Evolutionary conservation across 2,113 vertebrate genomes (phyloP).

Genomic region (Larimichthys crocea): DNA sequence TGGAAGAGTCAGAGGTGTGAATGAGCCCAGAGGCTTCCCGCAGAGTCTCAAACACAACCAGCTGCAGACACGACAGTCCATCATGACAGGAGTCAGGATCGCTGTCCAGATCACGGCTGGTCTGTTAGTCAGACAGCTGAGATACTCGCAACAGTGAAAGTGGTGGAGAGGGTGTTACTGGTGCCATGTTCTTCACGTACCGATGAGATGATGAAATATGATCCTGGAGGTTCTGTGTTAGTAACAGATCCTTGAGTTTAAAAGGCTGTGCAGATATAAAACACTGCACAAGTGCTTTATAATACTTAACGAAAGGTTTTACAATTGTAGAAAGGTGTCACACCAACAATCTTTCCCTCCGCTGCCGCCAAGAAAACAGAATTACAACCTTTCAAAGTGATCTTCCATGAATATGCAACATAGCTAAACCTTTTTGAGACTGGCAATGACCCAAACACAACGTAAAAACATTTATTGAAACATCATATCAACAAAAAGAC

Average conservation of each 20-base stretch:
- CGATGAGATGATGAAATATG: no score
- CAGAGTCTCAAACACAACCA: slow-evolving; percentile 8
- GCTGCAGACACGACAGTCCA: slow-evolving; percentile 24
- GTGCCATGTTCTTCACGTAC: not conserved
- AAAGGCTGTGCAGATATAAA: not conserved
- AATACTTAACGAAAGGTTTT: not conserved
- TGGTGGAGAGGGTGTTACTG: not conserved
- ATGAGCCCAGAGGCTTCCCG: slow-evolving; percentile 25
- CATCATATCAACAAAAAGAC: not conserved
- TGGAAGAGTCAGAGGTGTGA: slow-evolving; percentile 46
- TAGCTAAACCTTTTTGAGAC: not conserved
- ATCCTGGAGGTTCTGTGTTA: not conserved
- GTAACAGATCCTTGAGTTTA: not conserved
- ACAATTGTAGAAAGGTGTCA: not conserved
- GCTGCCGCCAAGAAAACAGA: not conserved
- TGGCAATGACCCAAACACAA: not conserved
- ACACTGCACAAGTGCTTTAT: not conserved
- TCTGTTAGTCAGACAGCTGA: slow-evolving; percentile 1
- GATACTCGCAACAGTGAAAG: not conserved
- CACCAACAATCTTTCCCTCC: not conserved
- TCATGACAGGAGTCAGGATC: not conserved
- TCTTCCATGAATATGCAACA: not conserved
- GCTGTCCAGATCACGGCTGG: not conserved
- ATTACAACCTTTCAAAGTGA: not conserved
- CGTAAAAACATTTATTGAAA: not conserved